A percentile compares a stretch with the other conserved stretches of the same genome.
Evolutionary conservation across 2,888 invertebrate genomes (phyloP).

Genomic region (Hirtodrosophila cameraria): DNA sequence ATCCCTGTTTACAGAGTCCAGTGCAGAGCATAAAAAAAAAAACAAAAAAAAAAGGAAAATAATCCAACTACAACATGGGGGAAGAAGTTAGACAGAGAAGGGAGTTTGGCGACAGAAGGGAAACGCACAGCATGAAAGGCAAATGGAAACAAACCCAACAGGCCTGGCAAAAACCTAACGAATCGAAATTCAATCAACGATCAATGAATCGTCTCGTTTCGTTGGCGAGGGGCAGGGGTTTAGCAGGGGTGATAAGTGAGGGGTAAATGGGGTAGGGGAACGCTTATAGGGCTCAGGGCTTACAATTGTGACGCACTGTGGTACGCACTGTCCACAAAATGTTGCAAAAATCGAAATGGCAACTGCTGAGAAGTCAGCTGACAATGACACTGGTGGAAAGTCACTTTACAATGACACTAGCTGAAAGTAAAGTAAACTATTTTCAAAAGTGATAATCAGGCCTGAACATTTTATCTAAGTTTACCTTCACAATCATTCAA

Average conservation of each 20-base stretch:
- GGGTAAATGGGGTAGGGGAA: not conserved
- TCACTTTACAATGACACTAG: no score
- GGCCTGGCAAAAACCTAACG: slow-evolving; percentile 53
- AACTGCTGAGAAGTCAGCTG: no score
- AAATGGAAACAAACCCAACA: slow-evolving; percentile 34
- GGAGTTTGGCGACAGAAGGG: not conserved
- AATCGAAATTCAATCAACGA: slow-evolving; percentile 78
- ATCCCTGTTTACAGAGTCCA: slow-evolving; percentile 7
- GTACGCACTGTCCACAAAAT: no score
- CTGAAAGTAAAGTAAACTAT: no score
- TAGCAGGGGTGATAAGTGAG: not conserved
- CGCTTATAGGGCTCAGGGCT: slow-evolving; percentile 25
- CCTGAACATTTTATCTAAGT: no score
- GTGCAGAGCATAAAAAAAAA: slow-evolving; percentile 12
- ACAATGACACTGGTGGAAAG: no score
- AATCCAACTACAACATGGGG: slow-evolving; percentile 12
- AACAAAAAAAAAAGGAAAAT: slow-evolving; percentile 6
- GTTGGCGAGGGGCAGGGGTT: not conserved
- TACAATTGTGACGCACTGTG: slow-evolving; percentile 4
- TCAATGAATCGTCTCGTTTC: slow-evolving; percentile 65
- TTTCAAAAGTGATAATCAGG: no score
- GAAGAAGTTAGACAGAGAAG: no score
- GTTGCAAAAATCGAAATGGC: no score
- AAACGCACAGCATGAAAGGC: slow-evolving; percentile 31
- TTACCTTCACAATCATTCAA: no score